Conservation (phyloP, 2,113 vertebrate species). For the Micromys minutus region DNA sequence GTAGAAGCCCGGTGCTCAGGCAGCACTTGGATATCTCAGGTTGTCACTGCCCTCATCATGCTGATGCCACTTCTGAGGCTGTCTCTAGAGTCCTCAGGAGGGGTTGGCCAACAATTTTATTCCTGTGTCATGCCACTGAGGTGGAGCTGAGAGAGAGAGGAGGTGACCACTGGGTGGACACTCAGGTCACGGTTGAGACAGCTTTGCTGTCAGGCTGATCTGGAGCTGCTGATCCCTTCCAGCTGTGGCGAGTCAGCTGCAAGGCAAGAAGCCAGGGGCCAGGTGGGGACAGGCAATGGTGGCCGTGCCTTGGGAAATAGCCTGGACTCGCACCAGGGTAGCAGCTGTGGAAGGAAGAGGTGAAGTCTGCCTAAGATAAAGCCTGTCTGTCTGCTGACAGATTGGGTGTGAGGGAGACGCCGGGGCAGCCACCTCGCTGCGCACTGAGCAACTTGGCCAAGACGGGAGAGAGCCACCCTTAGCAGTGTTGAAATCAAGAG, state of each 20-base stretch:
- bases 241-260: not conserved
- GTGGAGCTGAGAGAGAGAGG: not conserved
- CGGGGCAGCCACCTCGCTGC: not conserved
- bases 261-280: not conserved
- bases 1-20: not conserved
- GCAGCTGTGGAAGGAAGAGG: not conserved
- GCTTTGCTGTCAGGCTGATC: not conserved
- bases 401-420: not conserved
- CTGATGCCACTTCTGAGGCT: not conserved
- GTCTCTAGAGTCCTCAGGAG: not conserved
- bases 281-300: not conserved
- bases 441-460: not conserved
- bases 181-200: not conserved
- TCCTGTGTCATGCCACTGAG: accelerated
- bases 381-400: not conserved
- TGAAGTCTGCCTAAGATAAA: not conserved
- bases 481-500: not conserved
- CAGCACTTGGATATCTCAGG: not conserved
- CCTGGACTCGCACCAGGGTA: not conserved
- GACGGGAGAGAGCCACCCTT: not conserved
- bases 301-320: too few species aligned
- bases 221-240: not conserved
- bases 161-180: not conserved
- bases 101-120: not conserved
- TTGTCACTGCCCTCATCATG: too few species aligned